Evolutionary conservation across 2,888 invertebrate species (phyloP).

Genomic region (Lepidochrysops patricia): DNA sequence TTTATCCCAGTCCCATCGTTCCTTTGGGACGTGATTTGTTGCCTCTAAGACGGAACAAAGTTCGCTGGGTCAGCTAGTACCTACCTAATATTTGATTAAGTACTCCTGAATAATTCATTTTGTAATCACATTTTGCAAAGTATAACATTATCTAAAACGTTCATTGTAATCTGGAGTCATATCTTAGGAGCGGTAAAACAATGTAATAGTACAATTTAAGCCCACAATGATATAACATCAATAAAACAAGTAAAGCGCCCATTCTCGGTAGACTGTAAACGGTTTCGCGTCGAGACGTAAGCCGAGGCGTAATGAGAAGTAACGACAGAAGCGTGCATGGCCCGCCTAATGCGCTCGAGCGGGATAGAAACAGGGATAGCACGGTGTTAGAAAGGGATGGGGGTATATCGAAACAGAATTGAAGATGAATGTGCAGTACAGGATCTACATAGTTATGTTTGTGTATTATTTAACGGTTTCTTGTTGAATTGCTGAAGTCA

Average conservation of each 20-base stretch:
- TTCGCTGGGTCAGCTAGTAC: too few species aligned
- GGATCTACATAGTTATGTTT: conserved; percentile 11
- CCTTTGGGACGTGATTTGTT: too few species aligned
- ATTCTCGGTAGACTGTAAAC: conserved; percentile 55
- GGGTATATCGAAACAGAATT: conserved; percentile 1
- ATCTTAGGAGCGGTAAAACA: conserved; percentile 2
- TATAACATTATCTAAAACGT: too few species aligned
- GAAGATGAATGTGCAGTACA: conserved; percentile 12
- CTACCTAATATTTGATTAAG: too few species aligned
- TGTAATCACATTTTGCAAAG: too few species aligned
- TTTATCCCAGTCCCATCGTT: too few species aligned
- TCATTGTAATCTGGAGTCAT: neutral
- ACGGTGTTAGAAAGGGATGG: conserved; percentile 29
- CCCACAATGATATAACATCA: conserved; percentile 38
- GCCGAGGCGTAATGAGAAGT: conserved; percentile 61
- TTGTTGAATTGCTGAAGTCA: conserved; percentile 12
- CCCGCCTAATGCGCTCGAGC: conserved; percentile 44
- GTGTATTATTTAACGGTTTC: conserved; percentile 7
- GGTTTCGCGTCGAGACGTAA: conserved; percentile 37
- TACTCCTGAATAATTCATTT: too few species aligned
- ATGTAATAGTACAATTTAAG: conserved; percentile 15
- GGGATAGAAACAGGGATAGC: conserved; percentile 27
- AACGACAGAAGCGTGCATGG: conserved; percentile 59
- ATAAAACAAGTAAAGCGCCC: conserved; percentile 61
- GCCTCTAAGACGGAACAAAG: too few species aligned